phyloP scores from a whole-genome alignment of 1,140 invertebrate genomes.

The Eurosta solidaginis region DNA sequence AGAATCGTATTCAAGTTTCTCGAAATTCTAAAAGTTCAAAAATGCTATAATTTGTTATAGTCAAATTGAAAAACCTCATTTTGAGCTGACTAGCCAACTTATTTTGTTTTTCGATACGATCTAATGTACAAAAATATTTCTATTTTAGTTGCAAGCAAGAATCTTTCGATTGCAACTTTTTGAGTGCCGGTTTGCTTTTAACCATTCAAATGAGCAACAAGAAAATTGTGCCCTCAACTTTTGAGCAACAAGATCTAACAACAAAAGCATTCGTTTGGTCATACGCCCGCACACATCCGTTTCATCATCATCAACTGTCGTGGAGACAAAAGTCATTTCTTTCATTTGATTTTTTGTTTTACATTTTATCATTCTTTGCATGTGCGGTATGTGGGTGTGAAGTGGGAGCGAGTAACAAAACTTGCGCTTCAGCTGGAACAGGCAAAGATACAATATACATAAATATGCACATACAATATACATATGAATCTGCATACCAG shows the following conservation, averaged over 20 bases:
- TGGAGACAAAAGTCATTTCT: neutral
- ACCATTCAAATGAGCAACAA: neutral
- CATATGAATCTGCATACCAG: too few species aligned
- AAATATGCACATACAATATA: too few species aligned
- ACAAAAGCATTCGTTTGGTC: neutral
- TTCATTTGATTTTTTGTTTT: neutral
- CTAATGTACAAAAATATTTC: neutral
- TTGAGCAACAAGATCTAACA: neutral
- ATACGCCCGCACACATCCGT: constrained; percentile 4
- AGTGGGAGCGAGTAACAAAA: constrained; percentile 13
- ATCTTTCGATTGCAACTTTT: too few species aligned
- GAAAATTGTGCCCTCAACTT: neutral
- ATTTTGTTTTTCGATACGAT: neutral
- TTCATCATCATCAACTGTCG: neutral
- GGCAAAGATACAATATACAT: too few species aligned
- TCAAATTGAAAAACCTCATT: too few species aligned
- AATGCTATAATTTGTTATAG: too few species aligned
- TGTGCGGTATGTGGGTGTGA: constrained; percentile 19
- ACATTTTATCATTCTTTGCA: neutral
- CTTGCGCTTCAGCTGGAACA: neutral
- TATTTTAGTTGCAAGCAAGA: neutral
- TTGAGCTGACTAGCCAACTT: neutral
- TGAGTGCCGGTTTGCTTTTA: too few species aligned
- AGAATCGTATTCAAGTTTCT: too few species aligned
- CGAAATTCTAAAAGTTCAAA: too few species aligned